These are phyloP conservation scores for Cettia cetti DNA, from an alignment of 2,113 vertebrate genomes.

Conservation along the genomic window DNA sequence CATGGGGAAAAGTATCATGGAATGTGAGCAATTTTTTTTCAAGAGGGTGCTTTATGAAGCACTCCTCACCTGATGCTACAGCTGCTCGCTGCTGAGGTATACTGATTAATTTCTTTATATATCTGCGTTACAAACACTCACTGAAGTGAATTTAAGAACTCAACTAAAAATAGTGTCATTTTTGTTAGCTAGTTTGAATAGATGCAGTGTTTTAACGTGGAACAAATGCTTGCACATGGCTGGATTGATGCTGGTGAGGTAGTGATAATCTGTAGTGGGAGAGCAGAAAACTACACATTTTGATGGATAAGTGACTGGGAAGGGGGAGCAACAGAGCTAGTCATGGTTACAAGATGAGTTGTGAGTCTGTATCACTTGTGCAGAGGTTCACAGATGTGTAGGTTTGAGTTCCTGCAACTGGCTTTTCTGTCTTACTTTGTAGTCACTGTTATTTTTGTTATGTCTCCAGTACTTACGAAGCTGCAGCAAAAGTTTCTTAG, in stretches of 20 bases:
- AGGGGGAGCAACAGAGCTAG: background rate
- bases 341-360: background rate
- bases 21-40: background rate
- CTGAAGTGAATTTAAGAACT: background rate
- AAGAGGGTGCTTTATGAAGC: background rate
- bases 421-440: background rate
- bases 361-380: background rate
- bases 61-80: background rate
- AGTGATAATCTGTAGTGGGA: too few relatives aligned
- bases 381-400: fast-evolving
- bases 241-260: background rate
- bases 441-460: background rate
- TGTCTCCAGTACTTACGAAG: background rate
- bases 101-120: background rate
- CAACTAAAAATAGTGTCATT: background rate
- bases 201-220: background rate
- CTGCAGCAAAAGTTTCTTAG: background rate
- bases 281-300: background rate
- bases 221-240: background rate
- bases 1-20: background rate
- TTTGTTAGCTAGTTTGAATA: background rate
- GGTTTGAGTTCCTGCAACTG: background rate
- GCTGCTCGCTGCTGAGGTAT: background rate
- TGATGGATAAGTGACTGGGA: background rate
- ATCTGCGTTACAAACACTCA: background rate